Conservation (phyloP, 92 coral and sea anemone species). For the Epizoanthus rinbou region DNA sequence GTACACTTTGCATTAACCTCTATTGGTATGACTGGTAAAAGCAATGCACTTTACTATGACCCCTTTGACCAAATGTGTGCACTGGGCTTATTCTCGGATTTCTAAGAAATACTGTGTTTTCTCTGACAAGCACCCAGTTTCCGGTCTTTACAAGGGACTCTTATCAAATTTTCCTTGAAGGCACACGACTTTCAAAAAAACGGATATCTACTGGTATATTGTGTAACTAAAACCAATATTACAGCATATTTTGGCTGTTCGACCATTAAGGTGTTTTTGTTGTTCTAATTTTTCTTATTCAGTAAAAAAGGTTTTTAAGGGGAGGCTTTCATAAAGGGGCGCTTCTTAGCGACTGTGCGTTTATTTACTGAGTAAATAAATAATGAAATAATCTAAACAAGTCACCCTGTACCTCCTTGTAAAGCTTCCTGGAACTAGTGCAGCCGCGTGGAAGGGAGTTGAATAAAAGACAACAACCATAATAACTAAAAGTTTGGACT, state of each 20-base stretch:
- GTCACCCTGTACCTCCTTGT: constrained; percentile 20
- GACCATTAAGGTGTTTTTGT: constrained; percentile 9
- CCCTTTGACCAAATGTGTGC: not conserved
- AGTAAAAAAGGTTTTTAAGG: constrained; percentile 7
- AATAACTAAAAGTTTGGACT: constrained; percentile 27
- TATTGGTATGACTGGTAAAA: not conserved
- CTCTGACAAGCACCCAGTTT: constrained; percentile 8
- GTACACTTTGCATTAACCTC: not conserved
- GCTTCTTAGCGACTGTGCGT: constrained; percentile 29
- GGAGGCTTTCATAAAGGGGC: constrained; percentile 13
- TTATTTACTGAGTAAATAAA: constrained; percentile 14
- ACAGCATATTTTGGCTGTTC: constrained; percentile 1
- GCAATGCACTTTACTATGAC: not conserved
- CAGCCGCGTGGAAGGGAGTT: constrained; percentile 36
- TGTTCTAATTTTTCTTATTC: constrained; percentile 13
- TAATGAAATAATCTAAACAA: constrained; percentile 21
- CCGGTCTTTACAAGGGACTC: constrained; percentile 21
- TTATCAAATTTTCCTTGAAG: constrained; percentile 17
- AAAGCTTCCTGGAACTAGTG: constrained; percentile 28
- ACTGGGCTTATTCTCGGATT: not conserved
- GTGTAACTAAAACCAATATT: constrained; percentile 17
- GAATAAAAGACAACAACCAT: constrained; percentile 24
- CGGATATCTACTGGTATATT: constrained; percentile 18
- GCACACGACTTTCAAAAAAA: constrained; percentile 20
- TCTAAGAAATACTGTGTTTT: not conserved